A percentile compares a stretch with the other conserved stretches of the same genome.
Evolutionary conservation across 2,113 vertebrate species (phyloP).

Genomic region (Solea solea): DNA sequence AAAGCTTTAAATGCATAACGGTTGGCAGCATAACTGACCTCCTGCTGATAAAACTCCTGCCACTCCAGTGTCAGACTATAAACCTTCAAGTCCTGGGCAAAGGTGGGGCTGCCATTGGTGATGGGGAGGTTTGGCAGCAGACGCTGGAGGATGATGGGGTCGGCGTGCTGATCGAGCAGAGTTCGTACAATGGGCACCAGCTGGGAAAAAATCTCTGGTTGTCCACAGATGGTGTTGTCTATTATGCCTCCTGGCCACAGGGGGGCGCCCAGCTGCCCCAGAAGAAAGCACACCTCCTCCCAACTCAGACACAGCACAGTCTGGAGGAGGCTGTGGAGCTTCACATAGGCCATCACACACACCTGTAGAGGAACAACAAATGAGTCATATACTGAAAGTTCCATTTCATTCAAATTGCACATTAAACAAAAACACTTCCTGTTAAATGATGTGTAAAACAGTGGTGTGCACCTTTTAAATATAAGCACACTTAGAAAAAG

Average conservation of each 20-base stretch:
- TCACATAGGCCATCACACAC: constrained; percentile 90
- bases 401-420: no score
- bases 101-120: constrained; percentile 94
- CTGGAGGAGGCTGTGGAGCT: constrained; percentile 95
- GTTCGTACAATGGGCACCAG: constrained; percentile 91
- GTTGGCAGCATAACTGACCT: constrained; percentile 78
- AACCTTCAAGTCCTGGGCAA: constrained; percentile 91
- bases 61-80: constrained; percentile 90
- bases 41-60: constrained; percentile 89
- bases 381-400: not conserved
- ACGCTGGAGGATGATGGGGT: constrained; percentile 83
- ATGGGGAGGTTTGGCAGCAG: constrained; percentile 90
- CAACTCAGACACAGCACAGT: constrained; percentile 83
- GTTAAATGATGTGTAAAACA: no score
- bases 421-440: no score
- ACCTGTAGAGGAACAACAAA: constrained; percentile 78
- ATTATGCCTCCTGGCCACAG: constrained; percentile 76
- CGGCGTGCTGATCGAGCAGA: constrained; percentile 90
- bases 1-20: constrained; percentile 1
- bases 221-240: constrained; percentile 19
- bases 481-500: no score
- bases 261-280: constrained; percentile 88
- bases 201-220: constrained; percentile 84
- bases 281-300: constrained; percentile 92
- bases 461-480: no score